A percentile compares a stretch with the other conserved stretches of the same genome.
Evolutionary conservation across 2,888 invertebrate species (phyloP).

Genomic region (Eupithecia exiguata): DNA sequence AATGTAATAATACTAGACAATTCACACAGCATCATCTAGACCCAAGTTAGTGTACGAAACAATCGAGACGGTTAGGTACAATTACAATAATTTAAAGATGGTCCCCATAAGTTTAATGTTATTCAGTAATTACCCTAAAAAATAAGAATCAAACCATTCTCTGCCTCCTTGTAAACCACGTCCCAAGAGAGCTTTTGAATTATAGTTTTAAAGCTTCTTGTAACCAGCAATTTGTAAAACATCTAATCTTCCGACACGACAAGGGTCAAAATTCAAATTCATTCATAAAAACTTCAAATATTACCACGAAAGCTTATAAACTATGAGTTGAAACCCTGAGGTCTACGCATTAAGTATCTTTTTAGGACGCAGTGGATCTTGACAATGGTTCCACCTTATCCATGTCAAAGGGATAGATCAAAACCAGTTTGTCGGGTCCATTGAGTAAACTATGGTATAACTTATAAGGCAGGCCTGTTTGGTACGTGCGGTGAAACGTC

Average conservation of each 20-base stretch:
- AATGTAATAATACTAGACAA: too few relatives aligned
- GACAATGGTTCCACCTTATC: constrained; percentile 1
- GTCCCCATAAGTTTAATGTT: too few relatives aligned
- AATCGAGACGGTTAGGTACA: too few relatives aligned
- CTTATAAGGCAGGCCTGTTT: background rate
- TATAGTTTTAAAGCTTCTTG: background rate
- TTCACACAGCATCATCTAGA: too few relatives aligned
- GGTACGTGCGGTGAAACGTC: constrained; percentile 2
- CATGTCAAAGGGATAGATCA: constrained; percentile 10
- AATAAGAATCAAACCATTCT: background rate
- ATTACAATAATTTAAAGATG: too few relatives aligned
- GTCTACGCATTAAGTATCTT: background rate
- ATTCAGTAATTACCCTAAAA: background rate
- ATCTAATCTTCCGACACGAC: background rate
- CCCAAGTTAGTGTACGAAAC: too few relatives aligned
- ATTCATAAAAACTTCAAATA: constrained; percentile 6
- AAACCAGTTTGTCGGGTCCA: constrained; percentile 4
- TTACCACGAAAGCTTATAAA: background rate
- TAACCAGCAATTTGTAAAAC: constrained; percentile 9
- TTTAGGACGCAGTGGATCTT: background rate
- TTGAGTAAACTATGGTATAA: constrained; percentile 3
- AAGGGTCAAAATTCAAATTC: background rate
- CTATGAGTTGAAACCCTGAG: background rate
- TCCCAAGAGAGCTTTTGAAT: background rate
- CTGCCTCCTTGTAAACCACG: background rate